phyloP scores from a whole-genome alignment of 1,140 invertebrate genomes.

The Lordiphosa clarofinis region DNA sequence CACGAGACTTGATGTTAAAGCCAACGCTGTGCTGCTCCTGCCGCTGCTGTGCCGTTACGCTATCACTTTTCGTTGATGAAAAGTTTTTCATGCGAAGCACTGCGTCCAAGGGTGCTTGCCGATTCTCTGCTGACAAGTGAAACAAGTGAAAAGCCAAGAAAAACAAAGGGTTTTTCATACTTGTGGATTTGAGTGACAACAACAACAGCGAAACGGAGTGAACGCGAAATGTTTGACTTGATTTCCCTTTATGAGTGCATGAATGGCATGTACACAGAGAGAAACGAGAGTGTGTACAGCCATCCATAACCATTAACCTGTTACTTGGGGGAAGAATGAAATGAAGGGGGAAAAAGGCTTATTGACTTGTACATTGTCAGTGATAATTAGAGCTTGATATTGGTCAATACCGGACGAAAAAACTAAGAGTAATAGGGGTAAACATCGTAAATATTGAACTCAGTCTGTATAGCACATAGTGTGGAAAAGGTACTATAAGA shows the following conservation, averaged over 20 bases:
- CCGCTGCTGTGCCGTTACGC: neutral
- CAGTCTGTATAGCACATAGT: too few species aligned
- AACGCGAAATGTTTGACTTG: slow-evolving; percentile 12
- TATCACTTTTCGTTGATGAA: slow-evolving; percentile 5
- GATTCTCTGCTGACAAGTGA: slow-evolving; percentile 14
- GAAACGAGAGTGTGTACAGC: too few species aligned
- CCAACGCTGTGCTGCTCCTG: neutral
- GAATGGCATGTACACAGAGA: neutral
- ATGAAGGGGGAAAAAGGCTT: too few species aligned
- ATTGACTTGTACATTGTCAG: too few species aligned
- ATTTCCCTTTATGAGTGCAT: slow-evolving; percentile 13
- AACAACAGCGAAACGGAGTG: slow-evolving; percentile 1
- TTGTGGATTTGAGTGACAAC: neutral
- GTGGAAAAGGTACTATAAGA: too few species aligned
- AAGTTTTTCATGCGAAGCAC: slow-evolving; percentile 4
- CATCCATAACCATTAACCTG: too few species aligned
- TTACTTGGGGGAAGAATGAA: too few species aligned
- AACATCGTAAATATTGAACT: too few species aligned
- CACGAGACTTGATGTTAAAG: slow-evolving; percentile 16
- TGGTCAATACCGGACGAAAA: too few species aligned
- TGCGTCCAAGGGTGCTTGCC: slow-evolving; percentile 4
- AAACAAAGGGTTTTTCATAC: slow-evolving; percentile 3
- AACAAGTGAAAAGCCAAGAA: slow-evolving; percentile 8
- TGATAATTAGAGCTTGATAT: too few species aligned
- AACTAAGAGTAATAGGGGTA: too few species aligned